Conservation (phyloP, 1,140 invertebrate genomes). For the Eupeodes corollae region DNA sequence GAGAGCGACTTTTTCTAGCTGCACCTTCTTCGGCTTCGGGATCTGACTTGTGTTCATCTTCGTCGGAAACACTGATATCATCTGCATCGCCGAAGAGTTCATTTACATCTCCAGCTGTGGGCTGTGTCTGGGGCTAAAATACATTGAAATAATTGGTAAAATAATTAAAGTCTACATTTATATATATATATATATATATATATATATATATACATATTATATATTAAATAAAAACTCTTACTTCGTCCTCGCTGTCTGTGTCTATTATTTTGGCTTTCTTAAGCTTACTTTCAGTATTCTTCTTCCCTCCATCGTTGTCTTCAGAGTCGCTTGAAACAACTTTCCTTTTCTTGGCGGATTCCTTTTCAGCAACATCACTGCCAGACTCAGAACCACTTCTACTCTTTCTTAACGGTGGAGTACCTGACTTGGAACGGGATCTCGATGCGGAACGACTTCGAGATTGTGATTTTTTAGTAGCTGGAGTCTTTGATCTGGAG, state of each 20-base stretch:
- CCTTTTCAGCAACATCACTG: slow-evolving; percentile 35
- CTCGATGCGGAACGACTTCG: slow-evolving; percentile 18
- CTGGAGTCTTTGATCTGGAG: slow-evolving; percentile 22
- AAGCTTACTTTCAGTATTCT: slow-evolving; percentile 25
- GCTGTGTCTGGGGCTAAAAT: slow-evolving; percentile 1
- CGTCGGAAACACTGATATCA: slow-evolving; percentile 76
- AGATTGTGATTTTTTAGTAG: slow-evolving; percentile 16
- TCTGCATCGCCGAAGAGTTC: slow-evolving; percentile 88
- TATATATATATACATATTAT: background rate
- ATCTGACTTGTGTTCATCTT: slow-evolving; percentile 42
- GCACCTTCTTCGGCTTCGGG: slow-evolving; percentile 23
- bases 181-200: too few species aligned
- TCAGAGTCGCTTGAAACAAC: slow-evolving; percentile 20
- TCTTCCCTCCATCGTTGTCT: slow-evolving; percentile 5
- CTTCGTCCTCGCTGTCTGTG: slow-evolving; percentile 40
- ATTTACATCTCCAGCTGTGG: slow-evolving; percentile 51
- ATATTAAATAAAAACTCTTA: slow-evolving; percentile 7
- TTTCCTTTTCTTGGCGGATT: slow-evolving; percentile 16
- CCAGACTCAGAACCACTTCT: slow-evolving; percentile 32
- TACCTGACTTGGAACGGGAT: slow-evolving; percentile 16
- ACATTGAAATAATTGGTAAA: too few species aligned
- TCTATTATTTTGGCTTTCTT: slow-evolving; percentile 42
- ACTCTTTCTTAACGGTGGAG: slow-evolving; percentile 14
- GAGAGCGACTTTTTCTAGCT: slow-evolving; percentile 15
- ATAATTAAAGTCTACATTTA: too few species aligned